These are phyloP conservation scores for Dreissena rostriformis DNA, from an alignment of 1,140 invertebrate genomes.

Conservation along the genomic window DNA sequence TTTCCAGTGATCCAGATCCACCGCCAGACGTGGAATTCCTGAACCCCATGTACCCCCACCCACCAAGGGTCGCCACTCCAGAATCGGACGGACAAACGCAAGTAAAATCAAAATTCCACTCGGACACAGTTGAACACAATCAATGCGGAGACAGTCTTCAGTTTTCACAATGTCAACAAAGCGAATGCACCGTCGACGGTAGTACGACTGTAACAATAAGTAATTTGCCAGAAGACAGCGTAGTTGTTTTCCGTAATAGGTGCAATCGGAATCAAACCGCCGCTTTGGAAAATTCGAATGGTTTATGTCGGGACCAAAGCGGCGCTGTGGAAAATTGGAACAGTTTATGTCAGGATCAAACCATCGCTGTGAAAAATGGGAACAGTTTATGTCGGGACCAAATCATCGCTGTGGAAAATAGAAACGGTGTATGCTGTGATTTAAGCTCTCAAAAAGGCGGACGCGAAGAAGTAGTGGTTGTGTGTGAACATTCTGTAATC, in stretches of 20 bases:
- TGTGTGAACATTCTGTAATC: neutral
- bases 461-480: neutral
- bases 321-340: too few species aligned
- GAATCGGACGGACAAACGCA: neutral
- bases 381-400: too few species aligned
- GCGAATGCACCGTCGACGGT: neutral
- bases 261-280: neutral
- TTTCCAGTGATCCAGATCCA: slow-evolving; percentile 25
- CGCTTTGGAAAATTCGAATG: neutral
- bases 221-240: neutral
- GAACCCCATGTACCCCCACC: slow-evolving; percentile 37
- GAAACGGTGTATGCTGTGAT: neutral
- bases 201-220: neutral
- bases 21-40: slow-evolving; percentile 41
- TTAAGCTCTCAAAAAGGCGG: neutral
- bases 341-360: too few species aligned
- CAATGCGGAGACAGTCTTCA: neutral
- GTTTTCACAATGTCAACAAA: neutral
- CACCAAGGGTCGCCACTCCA: neutral
- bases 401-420: too few species aligned
- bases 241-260: neutral
- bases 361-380: too few species aligned
- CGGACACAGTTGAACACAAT: neutral
- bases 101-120: neutral
- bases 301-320: too few species aligned